phyloP scores from a whole-genome alignment of 2,113 vertebrate genomes.

The Gallinago undulata region DNA sequence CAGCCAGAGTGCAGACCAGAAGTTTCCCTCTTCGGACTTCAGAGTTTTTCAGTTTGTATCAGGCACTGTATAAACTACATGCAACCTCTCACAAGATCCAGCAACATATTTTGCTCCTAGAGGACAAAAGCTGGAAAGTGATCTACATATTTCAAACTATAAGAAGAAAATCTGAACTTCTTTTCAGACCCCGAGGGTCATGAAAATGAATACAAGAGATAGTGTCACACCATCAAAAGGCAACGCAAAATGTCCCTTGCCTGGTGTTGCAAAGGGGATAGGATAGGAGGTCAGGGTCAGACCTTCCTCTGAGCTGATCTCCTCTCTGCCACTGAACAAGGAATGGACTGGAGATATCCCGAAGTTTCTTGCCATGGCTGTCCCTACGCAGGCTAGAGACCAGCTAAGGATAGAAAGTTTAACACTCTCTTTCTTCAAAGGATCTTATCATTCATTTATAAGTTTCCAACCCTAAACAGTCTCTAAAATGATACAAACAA shows the following conservation, averaged over 20 bases:
- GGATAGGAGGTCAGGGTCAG: not conserved
- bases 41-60: not conserved
- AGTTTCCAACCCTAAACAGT: not conserved
- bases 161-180: not conserved
- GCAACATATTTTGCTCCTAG: not conserved
- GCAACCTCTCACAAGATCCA: not conserved
- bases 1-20: constrained; percentile 17
- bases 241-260: not conserved
- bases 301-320: not conserved
- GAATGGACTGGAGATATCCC: not conserved
- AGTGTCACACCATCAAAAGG: accelerated
- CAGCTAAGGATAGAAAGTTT: not conserved
- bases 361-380: not conserved
- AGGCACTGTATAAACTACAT: not conserved
- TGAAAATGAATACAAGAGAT: not conserved
- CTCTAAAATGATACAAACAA: not conserved
- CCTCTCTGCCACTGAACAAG: not conserved
- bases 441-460: not conserved
- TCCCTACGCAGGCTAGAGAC: not conserved
- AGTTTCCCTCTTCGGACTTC: not conserved
- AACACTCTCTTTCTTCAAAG: not conserved
- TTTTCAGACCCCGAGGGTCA: not conserved
- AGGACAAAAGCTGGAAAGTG: not conserved
- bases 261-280: not conserved
- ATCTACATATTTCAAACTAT: not conserved